Evolutionary conservation across 2,797 vertebrate genomes (phyloP), one percentile per base, ranked within the genome.

Genomic region (Esox masquinongy): DNA sequence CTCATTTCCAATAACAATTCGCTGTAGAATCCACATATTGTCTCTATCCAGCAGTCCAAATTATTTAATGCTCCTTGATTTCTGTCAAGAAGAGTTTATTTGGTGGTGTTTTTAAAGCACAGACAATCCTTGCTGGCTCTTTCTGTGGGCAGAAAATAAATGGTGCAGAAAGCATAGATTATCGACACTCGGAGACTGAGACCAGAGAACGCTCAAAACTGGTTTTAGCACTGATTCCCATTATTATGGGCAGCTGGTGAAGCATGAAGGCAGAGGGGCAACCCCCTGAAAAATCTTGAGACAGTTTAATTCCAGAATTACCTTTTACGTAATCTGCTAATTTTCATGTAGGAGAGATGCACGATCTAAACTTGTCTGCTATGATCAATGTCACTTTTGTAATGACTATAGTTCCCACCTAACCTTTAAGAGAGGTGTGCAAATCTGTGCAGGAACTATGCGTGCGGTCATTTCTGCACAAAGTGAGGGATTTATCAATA

Each of bases 91-190:
- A 78, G 77, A 70, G 31, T 72, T 74, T 72, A 51, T 64, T 74
- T 82, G 73, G 50, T 67, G 36, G 68, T 50, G 12, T 59, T 73
- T 51, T 75, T 50, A 70, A 67, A 76, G 76, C 76, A 68, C n/a
- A 14, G 76, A 49, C 74, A 59, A 22, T 47, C 43, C 9, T 47
- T 11, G 59, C 73, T 50, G 14, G 50, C 36, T 47, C 36, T 11
- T 34, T 22, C 12, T 24, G 22, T 11, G 19, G 4, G 4, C 51
- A n/a, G 64, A 34, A 34, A 26, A 74, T 50, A 79, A 85, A 75
- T 74, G 68, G 77, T 85, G 75, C 81, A 79, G 64, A 77, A 85
- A 78, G 78, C n/a, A 14, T n/a, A 79, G 68, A 73, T 80, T 75
- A 74, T 78, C 51, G 78, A 69, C 66, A 80, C 68, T 14, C 43